Percentiles rank a stretch among this genome's conserved stretches.
Evolutionary conservation across 2,113 vertebrate genomes (phyloP).

Genomic region (Panthera uncia): DNA sequence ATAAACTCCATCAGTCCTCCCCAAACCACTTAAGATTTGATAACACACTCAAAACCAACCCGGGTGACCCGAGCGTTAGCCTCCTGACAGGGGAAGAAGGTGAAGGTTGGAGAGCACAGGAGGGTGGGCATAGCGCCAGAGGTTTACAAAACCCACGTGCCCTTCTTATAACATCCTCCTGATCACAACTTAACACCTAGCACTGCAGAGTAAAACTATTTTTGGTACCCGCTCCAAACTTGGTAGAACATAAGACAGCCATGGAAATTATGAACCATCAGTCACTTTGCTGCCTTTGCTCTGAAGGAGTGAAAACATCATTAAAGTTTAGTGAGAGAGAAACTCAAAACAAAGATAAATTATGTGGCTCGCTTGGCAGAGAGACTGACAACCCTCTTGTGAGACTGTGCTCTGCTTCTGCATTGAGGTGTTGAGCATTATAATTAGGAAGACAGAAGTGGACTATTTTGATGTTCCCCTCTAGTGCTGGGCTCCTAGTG

Average conservation of each 20-base stretch:
- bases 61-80: neutral
- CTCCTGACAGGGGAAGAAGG: neutral
- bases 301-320: neutral
- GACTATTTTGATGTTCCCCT: neutral
- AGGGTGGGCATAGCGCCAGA: neutral
- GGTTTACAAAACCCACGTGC: neutral
- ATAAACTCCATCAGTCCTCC: neutral
- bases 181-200: neutral
- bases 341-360: constrained; percentile 39
- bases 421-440: neutral
- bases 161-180: neutral
- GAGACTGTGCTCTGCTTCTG: neutral
- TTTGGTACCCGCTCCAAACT: neutral
- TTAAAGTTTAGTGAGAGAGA: constrained; percentile 13
- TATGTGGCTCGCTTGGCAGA: neutral
- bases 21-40: neutral
- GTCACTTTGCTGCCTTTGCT: neutral
- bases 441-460: neutral
- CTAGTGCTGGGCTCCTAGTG: neutral
- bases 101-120: neutral
- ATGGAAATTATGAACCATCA: neutral
- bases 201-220: neutral
- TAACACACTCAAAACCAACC: neutral
- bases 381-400: neutral
- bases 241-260: neutral